Percentiles rank a stretch among this genome's conserved stretches.
These are phyloP conservation scores for Papilio polytes DNA, from an alignment of 1,140 invertebrate species.

Conservation along the genomic window DNA sequence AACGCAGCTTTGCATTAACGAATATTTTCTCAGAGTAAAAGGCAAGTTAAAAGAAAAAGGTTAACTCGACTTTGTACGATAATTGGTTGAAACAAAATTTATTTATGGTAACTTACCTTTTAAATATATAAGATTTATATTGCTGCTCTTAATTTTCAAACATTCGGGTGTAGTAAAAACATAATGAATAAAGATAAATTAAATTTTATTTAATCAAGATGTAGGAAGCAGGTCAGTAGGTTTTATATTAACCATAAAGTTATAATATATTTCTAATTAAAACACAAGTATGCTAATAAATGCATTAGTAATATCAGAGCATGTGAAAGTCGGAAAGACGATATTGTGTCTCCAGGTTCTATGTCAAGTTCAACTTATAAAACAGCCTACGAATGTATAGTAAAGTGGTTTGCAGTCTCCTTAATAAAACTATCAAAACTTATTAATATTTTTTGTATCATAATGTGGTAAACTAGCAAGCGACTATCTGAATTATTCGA, in stretches of 20 bases:
- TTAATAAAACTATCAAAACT: neutral
- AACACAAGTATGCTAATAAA: constrained; percentile 12
- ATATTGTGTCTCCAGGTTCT: neutral
- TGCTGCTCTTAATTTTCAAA: neutral
- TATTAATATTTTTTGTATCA: no score
- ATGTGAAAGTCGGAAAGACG: neutral
- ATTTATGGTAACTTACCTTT: neutral
- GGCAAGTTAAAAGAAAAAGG: neutral
- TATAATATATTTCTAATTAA: constrained; percentile 8
- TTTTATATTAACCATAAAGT: neutral
- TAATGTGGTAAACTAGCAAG: no score
- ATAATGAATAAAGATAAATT: neutral
- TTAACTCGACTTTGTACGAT: neutral
- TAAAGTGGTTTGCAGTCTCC: neutral
- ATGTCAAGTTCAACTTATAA: neutral
- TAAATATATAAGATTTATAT: neutral
- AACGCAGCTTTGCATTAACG: neutral
- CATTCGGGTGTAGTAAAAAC: no score
- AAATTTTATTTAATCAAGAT: neutral
- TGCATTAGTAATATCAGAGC: neutral
- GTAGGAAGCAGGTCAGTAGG: neutral
- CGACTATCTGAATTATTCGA: no score
- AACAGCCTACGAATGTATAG: neutral
- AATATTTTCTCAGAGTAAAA: neutral
- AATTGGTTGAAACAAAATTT: neutral